Evolutionary conservation across 2,888 invertebrate genomes (phyloP).

Genomic region (Tipula helvola): DNA sequence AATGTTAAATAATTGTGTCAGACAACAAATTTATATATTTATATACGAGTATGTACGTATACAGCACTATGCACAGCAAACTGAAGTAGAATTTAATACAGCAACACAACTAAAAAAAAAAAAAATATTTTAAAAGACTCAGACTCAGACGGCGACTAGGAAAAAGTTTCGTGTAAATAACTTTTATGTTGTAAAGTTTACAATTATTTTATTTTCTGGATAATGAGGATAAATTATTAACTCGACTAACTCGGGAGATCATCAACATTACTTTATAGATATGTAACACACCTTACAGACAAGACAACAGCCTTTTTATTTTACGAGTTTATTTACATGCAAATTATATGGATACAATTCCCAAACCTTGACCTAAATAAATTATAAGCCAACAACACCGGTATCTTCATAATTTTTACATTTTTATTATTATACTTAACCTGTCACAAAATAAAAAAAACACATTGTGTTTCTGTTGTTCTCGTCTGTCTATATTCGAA

Average conservation of each 20-base stretch:
- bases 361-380: neutral
- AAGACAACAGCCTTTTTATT: neutral
- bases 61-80: neutral
- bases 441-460: neutral
- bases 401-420: neutral
- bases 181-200: neutral
- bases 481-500: neutral
- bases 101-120: neutral
- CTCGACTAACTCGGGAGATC: neutral
- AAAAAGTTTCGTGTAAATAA: neutral
- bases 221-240: neutral
- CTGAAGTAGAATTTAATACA: neutral
- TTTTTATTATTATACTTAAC: neutral
- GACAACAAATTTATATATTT: neutral
- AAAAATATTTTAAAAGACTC: neutral
- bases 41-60: neutral
- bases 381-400: neutral
- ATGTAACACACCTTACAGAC: neutral
- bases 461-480: neutral
- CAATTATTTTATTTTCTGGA: neutral
- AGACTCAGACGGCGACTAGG: neutral
- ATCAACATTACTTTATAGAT: neutral
- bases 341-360: too few relatives aligned
- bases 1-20: conserved; percentile 4
- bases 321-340: neutral